A percentile compares a stretch with the other conserved stretches of the same genome.
Conservation (phyloP, 2,888 invertebrate species). For the Acleris emargana region DNA sequence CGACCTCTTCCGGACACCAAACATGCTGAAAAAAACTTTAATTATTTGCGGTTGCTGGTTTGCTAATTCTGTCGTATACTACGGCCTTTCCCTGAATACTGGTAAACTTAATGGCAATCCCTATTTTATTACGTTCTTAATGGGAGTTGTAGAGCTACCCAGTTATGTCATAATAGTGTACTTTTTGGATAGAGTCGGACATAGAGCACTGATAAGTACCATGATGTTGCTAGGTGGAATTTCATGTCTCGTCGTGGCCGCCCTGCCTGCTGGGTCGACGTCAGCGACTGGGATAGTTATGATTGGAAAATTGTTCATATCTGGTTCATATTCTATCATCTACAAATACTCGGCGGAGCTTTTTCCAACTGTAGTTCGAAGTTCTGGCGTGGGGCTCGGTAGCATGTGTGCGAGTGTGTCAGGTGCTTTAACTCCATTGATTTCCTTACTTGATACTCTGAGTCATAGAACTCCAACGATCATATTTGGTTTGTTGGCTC, state of each 20-base stretch:
- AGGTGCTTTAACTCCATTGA: slow-evolving; percentile 91
- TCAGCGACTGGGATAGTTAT: slow-evolving; percentile 87
- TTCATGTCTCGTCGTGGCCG: slow-evolving; percentile 89
- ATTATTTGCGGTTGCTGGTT: slow-evolving; percentile 94
- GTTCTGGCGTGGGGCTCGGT: slow-evolving; percentile 92
- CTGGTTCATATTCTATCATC: slow-evolving; percentile 92
- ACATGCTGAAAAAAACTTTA: slow-evolving; percentile 89
- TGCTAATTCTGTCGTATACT: slow-evolving; percentile 93
- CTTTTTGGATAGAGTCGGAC: slow-evolving; percentile 89
- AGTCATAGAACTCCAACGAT: slow-evolving; percentile 91
- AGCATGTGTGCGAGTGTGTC: slow-evolving; percentile 94
- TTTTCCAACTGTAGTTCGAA: slow-evolving; percentile 93
- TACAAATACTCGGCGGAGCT: slow-evolving; percentile 95
- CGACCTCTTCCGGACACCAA: slow-evolving; percentile 91
- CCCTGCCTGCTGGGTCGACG: slow-evolving; percentile 86
- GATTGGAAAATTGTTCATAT: slow-evolving; percentile 92
- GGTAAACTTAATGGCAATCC: slow-evolving; percentile 92
- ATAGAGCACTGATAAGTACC: slow-evolving; percentile 89
- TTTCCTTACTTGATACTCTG: slow-evolving; percentile 89
- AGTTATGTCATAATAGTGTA: slow-evolving; percentile 89
- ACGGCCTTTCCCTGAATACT: slow-evolving; percentile 91
- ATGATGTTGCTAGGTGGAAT: slow-evolving; percentile 92
- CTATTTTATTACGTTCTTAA: slow-evolving; percentile 90
- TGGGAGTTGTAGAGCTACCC: slow-evolving; percentile 91
- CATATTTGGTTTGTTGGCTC: slow-evolving; percentile 89